Base-by-base conservation (phyloP, 2,797 vertebrate genomes). In the Paedocypris micromegethes region DNA sequence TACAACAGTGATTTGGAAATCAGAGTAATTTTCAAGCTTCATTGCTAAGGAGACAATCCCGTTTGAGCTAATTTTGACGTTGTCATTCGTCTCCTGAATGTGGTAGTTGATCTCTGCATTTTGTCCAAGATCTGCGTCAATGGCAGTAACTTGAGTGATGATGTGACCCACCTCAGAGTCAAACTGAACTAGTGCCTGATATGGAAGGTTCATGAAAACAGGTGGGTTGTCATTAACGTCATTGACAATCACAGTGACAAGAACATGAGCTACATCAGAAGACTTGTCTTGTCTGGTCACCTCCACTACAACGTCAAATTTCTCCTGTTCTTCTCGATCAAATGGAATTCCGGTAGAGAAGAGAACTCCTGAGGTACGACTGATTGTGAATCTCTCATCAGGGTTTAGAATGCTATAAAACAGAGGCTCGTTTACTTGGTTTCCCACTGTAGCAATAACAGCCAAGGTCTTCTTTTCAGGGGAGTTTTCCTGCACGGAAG, bases 391-490 rank as follows among this genome's bases (percentile, higher is more conserved):
- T 66, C 90, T 92, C 72, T 75, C 90, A 78, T 98, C 94, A 7
- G 96, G 95, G 78, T 99, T 99, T 74, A 98, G 82, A 79, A 99
- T 95, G 52, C 75, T 90, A 72, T 93, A 98, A 80, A 97, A 97
- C 79, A 98, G 79, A 40, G 97, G 97, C 72, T 96, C 91, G 3
- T 98, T 98, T 70, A 98, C 90, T 65, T 92, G 94, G 83, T 90
- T 95, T n/a, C 96, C 96, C 45, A 96, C 62, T n/a, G 91, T 83
- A 56, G 91, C 88, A 61, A 99, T 88, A 59, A 98, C 88, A 3
- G 88, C 92, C n/a, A 99, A 83, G 1, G 87, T 94, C 83, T 88
- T 94, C 77, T 87, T 89, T 75, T 98, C 90, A 0, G 88, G 89
- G 0, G 88, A 90, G 84, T 98, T 99, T 82, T 99, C 97, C 68